Conservation (phyloP, 2,797 vertebrate species). For the Anguilla megastoma region DNA sequence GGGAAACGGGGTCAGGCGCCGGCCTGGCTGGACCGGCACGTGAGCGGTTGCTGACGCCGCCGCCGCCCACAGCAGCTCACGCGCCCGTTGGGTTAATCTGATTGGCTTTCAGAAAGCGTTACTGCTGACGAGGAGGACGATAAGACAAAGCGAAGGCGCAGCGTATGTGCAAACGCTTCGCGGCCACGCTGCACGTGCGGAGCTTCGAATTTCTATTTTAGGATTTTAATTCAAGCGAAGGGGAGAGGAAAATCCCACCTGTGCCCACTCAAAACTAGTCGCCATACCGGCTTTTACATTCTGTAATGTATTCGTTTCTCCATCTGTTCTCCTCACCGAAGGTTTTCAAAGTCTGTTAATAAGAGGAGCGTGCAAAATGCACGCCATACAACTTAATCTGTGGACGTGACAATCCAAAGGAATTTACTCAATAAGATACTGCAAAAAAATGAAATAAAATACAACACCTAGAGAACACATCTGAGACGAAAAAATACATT, state of each 20-base stretch:
- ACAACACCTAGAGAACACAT: conserved; percentile 59
- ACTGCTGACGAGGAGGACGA: conserved; percentile 46
- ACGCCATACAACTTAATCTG: not conserved
- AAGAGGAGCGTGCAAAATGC: not conserved
- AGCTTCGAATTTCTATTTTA: not conserved
- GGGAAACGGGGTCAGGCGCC: not conserved
- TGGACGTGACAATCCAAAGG: not conserved
- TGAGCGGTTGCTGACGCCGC: not conserved
- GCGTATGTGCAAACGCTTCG: not conserved
- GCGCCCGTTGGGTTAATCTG: conserved; percentile 53
- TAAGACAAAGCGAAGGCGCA: conserved; percentile 28
- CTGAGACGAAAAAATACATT: conserved; percentile 34
- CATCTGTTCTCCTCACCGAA: not conserved
- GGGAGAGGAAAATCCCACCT: not conserved
- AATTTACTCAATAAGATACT: not conserved
- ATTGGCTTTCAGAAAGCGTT: conserved; percentile 52
- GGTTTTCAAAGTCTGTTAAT: not conserved
- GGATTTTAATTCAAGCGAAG: not conserved
- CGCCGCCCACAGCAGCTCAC: conserved; percentile 54
- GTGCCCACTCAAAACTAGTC: not conserved
- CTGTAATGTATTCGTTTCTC: not conserved
- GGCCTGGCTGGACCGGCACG: not conserved
- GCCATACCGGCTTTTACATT: not conserved
- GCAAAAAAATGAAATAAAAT: conserved; percentile 18
- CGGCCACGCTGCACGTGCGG: not conserved